Percentiles rank a stretch among this genome's conserved stretches.
Evolutionary conservation across 2,113 vertebrate species (phyloP).

Genomic region (Dicerorhinus sumatrensis): DNA sequence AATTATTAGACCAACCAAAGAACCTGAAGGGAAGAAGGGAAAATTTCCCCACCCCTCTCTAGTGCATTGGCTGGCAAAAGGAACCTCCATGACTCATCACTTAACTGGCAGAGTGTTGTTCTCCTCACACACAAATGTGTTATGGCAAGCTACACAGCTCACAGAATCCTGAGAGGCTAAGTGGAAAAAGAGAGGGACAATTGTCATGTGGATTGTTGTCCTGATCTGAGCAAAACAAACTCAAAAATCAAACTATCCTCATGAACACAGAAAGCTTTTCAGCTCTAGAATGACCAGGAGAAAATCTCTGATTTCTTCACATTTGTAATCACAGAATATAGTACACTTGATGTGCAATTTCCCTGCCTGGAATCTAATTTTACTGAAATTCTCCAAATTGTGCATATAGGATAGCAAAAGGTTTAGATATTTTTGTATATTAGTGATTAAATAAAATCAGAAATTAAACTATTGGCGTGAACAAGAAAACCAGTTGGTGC

Average conservation of each 20-base stretch:
- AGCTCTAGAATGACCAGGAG: conserved; percentile 35
- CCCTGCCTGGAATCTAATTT: neutral
- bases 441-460: neutral
- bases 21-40: too few relatives aligned
- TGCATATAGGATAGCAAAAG: neutral
- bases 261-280: conserved; percentile 60
- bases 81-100: neutral
- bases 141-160: neutral
- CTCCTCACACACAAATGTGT: neutral
- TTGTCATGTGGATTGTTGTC: neutral
- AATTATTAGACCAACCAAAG: too few relatives aligned
- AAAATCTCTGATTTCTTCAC: conserved; percentile 37
- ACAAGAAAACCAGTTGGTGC: neutral
- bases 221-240: conserved; percentile 56
- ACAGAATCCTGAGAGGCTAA: neutral
- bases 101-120: neutral
- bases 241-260: conserved; percentile 31
- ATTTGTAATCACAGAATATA: neutral
- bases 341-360: neutral
- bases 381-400: neutral
- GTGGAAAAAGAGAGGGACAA: neutral
- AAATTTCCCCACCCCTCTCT: too few relatives aligned
- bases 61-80: too few relatives aligned
- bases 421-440: neutral
- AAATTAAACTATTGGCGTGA: neutral